Evolutionary conservation across 2,888 invertebrate genomes (phyloP), one percentile per base, ranked within the genome.

Genomic region (Teleogryllus oceanicus): DNA sequence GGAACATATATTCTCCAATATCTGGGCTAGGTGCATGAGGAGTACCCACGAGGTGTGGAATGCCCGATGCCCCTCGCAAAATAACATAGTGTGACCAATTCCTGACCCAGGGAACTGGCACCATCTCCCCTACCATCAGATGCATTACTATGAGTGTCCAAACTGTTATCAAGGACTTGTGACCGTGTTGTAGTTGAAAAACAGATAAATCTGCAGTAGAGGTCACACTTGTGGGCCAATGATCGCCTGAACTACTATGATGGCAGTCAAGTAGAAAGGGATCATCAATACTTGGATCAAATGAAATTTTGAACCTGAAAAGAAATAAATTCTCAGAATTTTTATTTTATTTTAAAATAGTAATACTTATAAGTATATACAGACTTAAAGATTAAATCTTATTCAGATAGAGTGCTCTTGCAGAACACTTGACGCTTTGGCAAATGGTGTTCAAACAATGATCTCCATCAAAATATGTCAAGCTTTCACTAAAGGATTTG

Each of bases 131-230:
- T 91, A 86, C 91, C 93, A 85, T 92, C 92, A 84, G 92, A 93
- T 87, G 92, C 91, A 87, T 92, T 92, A 88, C 93, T 93, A 87
- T 93, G 93, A 21, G 93, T 92, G 87, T 93, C 93, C 82, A 92
- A 89, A 84, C 93, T 92, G 88, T 93, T 93, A 86, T 93, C 93
- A 80, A 92, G 91, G 76, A 91, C 92, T 85, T 93, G 93, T 16
- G 93, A 93, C 79, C 92, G 89, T 16, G 92, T 21, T 84, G 92
- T 91, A 81, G 90, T 89, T 11, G 86, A 86, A 88, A 94, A 93
- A 83, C 93, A 84, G 94, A 94, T 81, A 94, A 89, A 86, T 94
- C 94, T 0, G 94, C 94, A 0, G 94, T 94, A 78, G 94, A 94
- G 50, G 94, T 95, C 79, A 94, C 93, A 84, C 94, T 94, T 37